A percentile compares a stretch with the other conserved stretches of the same genome.
These are phyloP conservation scores for Geothlypis trichas DNA, from an alignment of 2,113 vertebrate genomes.

Conservation along the genomic window DNA sequence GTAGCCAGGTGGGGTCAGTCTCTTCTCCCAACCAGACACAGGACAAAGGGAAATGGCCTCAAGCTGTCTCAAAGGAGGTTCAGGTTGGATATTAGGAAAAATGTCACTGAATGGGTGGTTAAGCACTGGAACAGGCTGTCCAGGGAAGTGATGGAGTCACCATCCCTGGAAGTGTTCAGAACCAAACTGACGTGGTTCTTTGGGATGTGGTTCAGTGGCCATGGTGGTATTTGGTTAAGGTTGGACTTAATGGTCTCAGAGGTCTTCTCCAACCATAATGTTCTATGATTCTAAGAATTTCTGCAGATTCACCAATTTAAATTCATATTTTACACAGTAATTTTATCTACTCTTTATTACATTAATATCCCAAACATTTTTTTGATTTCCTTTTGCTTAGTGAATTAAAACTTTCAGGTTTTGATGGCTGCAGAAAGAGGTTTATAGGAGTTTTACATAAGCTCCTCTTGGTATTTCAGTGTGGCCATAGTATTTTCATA, in stretches of 20 bases:
- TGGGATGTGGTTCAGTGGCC: not conserved
- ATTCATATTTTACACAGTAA: not conserved
- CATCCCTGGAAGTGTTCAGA: not conserved
- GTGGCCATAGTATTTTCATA: not conserved
- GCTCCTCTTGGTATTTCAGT: not conserved
- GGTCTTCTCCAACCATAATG: not conserved
- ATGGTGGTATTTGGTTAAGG: not conserved
- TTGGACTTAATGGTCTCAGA: not conserved
- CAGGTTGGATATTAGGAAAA: not conserved
- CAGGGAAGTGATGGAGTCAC: not conserved
- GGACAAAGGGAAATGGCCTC: not conserved
- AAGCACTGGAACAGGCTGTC: not conserved
- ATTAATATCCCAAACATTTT: not conserved
- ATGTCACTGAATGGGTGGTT: not conserved
- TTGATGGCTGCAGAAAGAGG: not conserved
- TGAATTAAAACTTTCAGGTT: not conserved
- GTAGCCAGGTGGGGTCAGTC: accelerated
- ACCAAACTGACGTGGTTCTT: accelerated
- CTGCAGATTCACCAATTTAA: not conserved
- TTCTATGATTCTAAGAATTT: not conserved
- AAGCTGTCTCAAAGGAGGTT: not conserved
- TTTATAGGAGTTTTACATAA: not conserved
- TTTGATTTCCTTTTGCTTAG: not conserved
- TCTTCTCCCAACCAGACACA: not conserved
- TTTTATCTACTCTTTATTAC: not conserved